Percentiles rank a stretch among this genome's conserved stretches.
Conservation (phyloP, 2,797 vertebrate genomes). For the Pipistrellus pipistrellus region DNA sequence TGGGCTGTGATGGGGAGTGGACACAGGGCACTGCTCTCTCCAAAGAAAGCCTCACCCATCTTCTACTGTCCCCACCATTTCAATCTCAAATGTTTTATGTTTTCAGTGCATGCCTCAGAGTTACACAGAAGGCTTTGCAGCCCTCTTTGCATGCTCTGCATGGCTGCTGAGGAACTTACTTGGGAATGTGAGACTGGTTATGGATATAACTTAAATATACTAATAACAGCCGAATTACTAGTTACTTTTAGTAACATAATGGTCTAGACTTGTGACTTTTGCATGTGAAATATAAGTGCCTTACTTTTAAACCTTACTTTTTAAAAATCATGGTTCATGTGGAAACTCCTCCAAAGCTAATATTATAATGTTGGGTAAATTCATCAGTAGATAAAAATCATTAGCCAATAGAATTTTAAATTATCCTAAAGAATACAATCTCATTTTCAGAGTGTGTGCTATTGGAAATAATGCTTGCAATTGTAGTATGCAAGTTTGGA, state of each 20-base stretch:
- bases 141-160: not conserved
- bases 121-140: not conserved
- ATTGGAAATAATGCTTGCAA: constrained; percentile 37
- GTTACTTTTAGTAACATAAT: constrained; percentile 23
- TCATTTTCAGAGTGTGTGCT: constrained; percentile 5
- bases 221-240: not conserved
- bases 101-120: not conserved
- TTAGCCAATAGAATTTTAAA: constrained; percentile 23
- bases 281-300: not conserved
- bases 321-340: not conserved
- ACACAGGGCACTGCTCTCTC: not conserved
- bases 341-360: constrained; percentile 1
- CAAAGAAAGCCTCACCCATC: not conserved
- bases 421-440: constrained; percentile 55
- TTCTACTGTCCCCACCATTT: not conserved
- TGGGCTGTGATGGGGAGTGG: fast-evolving
- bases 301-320: not conserved
- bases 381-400: constrained; percentile 35
- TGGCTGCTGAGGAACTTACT: not conserved
- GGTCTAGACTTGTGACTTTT: not conserved
- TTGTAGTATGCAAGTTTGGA: constrained; percentile 19
- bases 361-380: not conserved
- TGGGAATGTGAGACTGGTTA: not conserved
- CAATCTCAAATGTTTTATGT: fast-evolving
- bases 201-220: not conserved